Percentiles rank a stretch among this genome's conserved stretches.
phyloP scores from a whole-genome alignment of 2,888 invertebrate genomes.

The Willowsia nigromaculata region DNA sequence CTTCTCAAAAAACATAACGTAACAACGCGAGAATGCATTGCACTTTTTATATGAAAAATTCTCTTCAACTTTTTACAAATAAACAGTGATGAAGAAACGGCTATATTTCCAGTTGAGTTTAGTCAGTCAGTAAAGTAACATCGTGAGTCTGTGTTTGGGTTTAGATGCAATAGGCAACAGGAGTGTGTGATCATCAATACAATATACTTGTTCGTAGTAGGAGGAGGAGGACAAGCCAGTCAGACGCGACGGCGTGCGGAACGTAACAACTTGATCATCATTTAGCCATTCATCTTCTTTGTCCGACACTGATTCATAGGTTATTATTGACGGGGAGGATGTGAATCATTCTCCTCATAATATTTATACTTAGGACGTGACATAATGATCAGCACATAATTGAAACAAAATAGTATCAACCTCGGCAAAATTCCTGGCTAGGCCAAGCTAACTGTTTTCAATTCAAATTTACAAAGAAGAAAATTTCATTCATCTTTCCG shows the following conservation, averaged over 20 bases:
- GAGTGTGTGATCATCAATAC: not conserved
- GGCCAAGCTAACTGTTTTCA: slow-evolving; percentile 28
- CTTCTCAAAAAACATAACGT: not conserved
- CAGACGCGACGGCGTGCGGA: slow-evolving; percentile 46
- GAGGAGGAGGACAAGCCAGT: not conserved
- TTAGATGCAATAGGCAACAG: not conserved
- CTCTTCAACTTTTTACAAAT: slow-evolving; percentile 2
- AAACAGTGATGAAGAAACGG: slow-evolving; percentile 52
- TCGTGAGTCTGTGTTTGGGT: not conserved
- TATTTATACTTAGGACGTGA: slow-evolving; percentile 26
- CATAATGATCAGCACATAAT: not conserved
- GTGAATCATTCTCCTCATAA: slow-evolving; percentile 1
- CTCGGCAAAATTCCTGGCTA: slow-evolving; percentile 35
- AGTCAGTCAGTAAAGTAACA: slow-evolving; percentile 66
- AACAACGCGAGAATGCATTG: slow-evolving; percentile 11
- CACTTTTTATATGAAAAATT: slow-evolving; percentile 46
- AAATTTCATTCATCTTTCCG: slow-evolving; percentile 26
- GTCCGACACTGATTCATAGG: not conserved
- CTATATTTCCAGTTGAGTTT: slow-evolving; percentile 56
- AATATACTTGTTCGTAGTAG: not conserved
- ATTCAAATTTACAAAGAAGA: no score
- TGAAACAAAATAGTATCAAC: slow-evolving; percentile 6
- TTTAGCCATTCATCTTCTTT: not conserved
- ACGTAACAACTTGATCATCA: not conserved
- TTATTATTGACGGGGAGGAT: slow-evolving; percentile 1